Base-by-base conservation (phyloP, 2,797 vertebrate genomes). In the Coregonus sp. region DNA sequence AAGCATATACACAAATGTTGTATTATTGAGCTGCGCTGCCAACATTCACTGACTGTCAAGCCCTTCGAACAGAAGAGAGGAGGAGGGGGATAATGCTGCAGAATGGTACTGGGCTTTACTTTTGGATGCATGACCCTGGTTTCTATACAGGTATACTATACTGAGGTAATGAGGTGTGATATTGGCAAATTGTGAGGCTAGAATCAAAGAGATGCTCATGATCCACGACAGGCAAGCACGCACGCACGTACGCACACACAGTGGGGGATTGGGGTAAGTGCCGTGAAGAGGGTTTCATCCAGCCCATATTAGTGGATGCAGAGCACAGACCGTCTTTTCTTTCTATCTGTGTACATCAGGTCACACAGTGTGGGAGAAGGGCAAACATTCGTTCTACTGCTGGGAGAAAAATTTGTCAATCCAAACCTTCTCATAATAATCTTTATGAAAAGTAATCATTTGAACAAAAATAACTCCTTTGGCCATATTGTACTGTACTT, bases 1-100 rank as follows among this genome's bases (percentile, higher is more conserved):
- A 87, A 85, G 88, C 78, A 72, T 81, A 82, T 81, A 80, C 83
- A 82, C 78, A 65, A 66, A 83, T 50, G 59, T 76, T 59, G 68
- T 18, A 77, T 81, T 89, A 86, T 85, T 81, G 84, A 90, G 76
- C 71, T 11, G 75, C 63, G 76, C 47, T 2, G 29, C 69, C 81
- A 80, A 71, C 70, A 84, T 81, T 85, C 86, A 61, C 52, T 70
- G 54, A 82, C 77, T 37, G 66, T 78, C 59, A 33, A 75, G 76
- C 50, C 9, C 56, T 77, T 79, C 78, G 77, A 82, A 82, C 50
- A 83, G 59, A 83, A 72, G 69, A 75, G 72, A 78, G 15, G 65
- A 76, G 35, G 63, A 25, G 72, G 75, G 72, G 33, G 29, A 47
- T 54, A 75, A 83, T 78, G 76, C 74, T 54, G 35, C 59, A 73